Percentiles rank a stretch among this genome's conserved stretches.
phyloP scores from a whole-genome alignment of 2,888 invertebrate species.

The Cerastoderma edule region DNA sequence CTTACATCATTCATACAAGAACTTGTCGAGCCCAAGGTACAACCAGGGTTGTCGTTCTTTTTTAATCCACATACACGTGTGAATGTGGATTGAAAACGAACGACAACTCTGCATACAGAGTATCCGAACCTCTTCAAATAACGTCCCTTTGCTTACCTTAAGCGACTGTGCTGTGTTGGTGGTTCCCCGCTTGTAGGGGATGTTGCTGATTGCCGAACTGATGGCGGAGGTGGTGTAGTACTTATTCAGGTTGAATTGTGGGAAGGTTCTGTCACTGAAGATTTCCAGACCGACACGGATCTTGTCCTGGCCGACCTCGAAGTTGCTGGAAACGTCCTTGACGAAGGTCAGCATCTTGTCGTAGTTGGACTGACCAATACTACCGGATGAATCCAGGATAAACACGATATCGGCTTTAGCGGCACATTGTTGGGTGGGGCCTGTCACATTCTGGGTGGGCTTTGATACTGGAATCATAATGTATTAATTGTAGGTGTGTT shows the following conservation, averaged over 20 bases:
- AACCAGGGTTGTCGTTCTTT: not conserved
- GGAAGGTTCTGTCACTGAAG: slow-evolving; percentile 72
- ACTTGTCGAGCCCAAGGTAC: not conserved
- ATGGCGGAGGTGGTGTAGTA: slow-evolving; percentile 64
- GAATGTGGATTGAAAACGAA: too few relatives aligned
- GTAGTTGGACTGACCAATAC: slow-evolving; percentile 74
- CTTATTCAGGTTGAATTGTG: slow-evolving; percentile 76
- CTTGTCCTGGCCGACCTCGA: slow-evolving; percentile 71
- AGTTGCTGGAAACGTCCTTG: slow-evolving; percentile 69
- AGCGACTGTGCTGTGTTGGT: slow-evolving; percentile 78
- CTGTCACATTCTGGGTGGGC: slow-evolving; percentile 33
- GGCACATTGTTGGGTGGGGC: slow-evolving; percentile 61
- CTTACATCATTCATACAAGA: not conserved
- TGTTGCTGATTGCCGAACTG: slow-evolving; percentile 71
- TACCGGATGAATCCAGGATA: slow-evolving; percentile 79
- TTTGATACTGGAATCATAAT: slow-evolving; percentile 57
- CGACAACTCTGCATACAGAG: not conserved
- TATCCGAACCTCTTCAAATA: not conserved
- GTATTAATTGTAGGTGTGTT: not conserved
- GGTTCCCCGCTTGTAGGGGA: slow-evolving; percentile 73
- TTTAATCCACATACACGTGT: too few relatives aligned
- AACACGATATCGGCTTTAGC: slow-evolving; percentile 77
- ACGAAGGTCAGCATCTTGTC: slow-evolving; percentile 74
- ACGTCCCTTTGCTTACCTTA: slow-evolving; percentile 39
- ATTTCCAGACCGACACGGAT: slow-evolving; percentile 71